A percentile compares a stretch with the other conserved stretches of the same genome.
Evolutionary conservation across 2,888 invertebrate species (phyloP).

Genomic region (Rhopalosiphum nymphaeae): DNA sequence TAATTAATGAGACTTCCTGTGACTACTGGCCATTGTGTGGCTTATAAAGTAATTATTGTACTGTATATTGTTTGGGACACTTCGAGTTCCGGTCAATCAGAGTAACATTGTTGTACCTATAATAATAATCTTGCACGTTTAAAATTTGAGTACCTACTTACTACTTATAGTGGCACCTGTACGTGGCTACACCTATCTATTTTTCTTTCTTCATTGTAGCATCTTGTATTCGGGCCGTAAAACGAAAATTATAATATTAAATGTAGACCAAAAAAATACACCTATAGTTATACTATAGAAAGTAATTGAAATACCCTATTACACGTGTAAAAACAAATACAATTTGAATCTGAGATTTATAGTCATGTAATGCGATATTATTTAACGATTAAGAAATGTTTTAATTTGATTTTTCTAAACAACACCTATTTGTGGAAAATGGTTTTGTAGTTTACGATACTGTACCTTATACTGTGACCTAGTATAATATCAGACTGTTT

Average conservation of each 20-base stretch:
- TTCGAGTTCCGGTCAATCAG: conserved; percentile 54
- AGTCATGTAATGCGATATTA: neutral
- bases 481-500: neutral
- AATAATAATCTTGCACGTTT: neutral
- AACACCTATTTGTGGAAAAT: neutral
- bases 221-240: neutral
- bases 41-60: neutral
- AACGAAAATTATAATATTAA: neutral
- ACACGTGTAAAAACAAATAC: neutral
- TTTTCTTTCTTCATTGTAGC: neutral
- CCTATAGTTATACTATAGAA: neutral
- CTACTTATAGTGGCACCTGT: neutral
- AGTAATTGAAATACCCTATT: neutral
- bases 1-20: conserved; percentile 47
- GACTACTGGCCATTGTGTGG: conserved; percentile 3
- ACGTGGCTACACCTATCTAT: neutral
- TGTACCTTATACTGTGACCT: neutral
- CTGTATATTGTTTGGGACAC: conserved; percentile 12
- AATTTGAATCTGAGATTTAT: neutral
- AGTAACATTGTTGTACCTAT: conserved; percentile 31
- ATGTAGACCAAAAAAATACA: neutral
- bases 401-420: neutral
- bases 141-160: neutral
- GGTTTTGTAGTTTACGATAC: neutral
- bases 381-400: neutral